Base-by-base conservation (phyloP, 2,888 invertebrate species). In the Sarcophaga variegata region DNA sequence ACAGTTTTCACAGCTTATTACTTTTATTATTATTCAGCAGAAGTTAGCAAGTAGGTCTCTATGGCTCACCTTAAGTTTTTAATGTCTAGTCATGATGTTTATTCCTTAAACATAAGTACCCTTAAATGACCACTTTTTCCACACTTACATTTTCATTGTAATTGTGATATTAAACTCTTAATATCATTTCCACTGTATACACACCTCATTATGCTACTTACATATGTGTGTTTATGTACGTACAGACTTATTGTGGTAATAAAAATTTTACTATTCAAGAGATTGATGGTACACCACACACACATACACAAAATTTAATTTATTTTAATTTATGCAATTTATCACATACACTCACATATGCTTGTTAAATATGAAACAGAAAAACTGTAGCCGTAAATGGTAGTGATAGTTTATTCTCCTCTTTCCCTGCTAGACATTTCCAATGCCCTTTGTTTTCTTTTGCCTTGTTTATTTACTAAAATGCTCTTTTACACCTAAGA, bases 321-420 rank as follows among this genome's bases (percentile, higher is more conserved):
- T 69, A 71, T 54, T 71, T 25, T 71, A 71, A 71, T 71, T 71
- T 71, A 71, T 71, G 71, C 54, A 59, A 54, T 54, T 59, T 59
- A 71, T 71, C 59, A 71, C 54, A 10, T 14, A n/a, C 54, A 54
- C 1, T 4, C 12, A 54, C 14, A 54, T 14, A 17, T 12, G 17
- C 54, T 14, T 54, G 12, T 12, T n/a, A 71, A 27, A 59, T 22
- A 54, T 11, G 22, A 22, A 62, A 17, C 3, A 62, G 62, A 25
- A 70, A 59, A 54, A 27, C 17, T 59, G 12, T n/a, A 71, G 27
- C 10, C 47, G 54, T 14, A 14, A 17, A 67, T 25, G 17, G 20
- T n/a, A 22, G 49, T 71, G 71, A 71, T 54, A 59, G 54, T 71
- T 71, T 71, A 25, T n/a, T 20, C 10, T 25, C 12, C 25, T 22